These are phyloP conservation scores for Drosophila tropicalis DNA, from an alignment of 1,140 invertebrate genomes.

Conservation along the genomic window DNA sequence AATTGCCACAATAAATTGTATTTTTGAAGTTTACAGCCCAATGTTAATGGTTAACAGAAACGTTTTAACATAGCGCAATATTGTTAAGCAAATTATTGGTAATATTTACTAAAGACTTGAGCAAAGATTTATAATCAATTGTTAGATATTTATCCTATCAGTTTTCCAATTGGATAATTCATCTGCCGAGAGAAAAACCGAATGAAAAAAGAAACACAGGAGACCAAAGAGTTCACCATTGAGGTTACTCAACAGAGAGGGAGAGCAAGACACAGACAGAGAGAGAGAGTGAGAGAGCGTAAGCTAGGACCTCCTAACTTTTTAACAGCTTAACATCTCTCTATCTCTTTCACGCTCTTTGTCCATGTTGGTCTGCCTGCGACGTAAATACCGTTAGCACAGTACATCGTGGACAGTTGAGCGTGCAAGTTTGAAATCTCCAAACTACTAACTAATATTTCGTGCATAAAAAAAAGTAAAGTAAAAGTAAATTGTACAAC, in stretches of 20 bases:
- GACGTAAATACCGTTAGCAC: constrained; percentile 73
- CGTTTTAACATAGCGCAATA: neutral
- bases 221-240: neutral
- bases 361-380: constrained; percentile 36
- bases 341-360: constrained; percentile 26
- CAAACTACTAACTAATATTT: constrained; percentile 27
- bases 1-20: constrained; percentile 42
- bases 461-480: constrained; percentile 15
- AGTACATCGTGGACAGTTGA: constrained; percentile 76
- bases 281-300: constrained; percentile 6
- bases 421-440: constrained; percentile 60
- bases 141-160: too few relatives aligned
- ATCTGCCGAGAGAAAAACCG: too few relatives aligned
- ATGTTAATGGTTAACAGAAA: constrained; percentile 27
- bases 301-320: neutral
- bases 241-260: constrained; percentile 8
- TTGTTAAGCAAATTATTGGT: neutral
- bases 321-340: constrained; percentile 1
- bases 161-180: too few relatives aligned
- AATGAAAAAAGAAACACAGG: neutral
- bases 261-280: neutral
- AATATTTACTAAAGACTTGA: neutral
- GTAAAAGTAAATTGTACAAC: constrained; percentile 17
- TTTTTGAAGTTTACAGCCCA: constrained; percentile 71
- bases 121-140: neutral